phyloP scores from a whole-genome alignment of 1,140 invertebrate genomes.

The Solenopsis fugax region DNA sequence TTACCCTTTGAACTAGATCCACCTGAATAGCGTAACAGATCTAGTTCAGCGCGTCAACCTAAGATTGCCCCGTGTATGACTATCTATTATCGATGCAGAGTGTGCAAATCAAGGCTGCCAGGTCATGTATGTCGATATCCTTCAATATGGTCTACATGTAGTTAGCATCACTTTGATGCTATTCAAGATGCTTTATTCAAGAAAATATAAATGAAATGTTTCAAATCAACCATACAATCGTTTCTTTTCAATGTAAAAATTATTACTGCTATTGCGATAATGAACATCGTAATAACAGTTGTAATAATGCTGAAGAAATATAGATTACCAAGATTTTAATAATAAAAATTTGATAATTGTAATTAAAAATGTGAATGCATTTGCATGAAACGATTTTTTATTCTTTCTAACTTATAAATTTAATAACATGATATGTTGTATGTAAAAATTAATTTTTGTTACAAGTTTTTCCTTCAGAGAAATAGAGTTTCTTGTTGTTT shows the following conservation, averaged over 20 bases:
- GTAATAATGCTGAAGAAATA: neutral
- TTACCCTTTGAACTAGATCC: constrained; percentile 54
- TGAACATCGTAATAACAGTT: neutral
- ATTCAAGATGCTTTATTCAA: neutral
- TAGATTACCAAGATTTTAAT: neutral
- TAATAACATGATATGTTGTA: neutral
- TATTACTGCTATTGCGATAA: neutral
- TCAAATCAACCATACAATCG: neutral
- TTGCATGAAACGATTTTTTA: neutral
- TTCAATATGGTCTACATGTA: neutral
- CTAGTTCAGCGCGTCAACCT: constrained; percentile 56
- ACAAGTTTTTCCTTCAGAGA: neutral
- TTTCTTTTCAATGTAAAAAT: neutral
- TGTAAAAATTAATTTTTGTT: neutral
- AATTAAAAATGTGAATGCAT: no score
- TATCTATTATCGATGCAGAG: constrained; percentile 51
- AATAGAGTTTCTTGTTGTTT: neutral
- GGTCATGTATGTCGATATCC: constrained; percentile 30
- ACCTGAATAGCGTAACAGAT: constrained; percentile 53
- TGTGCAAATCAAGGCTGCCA: constrained; percentile 53
- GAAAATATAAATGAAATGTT: neutral
- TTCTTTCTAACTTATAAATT: neutral
- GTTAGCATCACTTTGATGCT: neutral
- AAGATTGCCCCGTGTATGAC: constrained; percentile 54
- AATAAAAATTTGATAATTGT: neutral